These are phyloP conservation scores for Blastobasis adustella DNA, from an alignment of 2,888 invertebrate genomes.

Conservation along the genomic window DNA sequence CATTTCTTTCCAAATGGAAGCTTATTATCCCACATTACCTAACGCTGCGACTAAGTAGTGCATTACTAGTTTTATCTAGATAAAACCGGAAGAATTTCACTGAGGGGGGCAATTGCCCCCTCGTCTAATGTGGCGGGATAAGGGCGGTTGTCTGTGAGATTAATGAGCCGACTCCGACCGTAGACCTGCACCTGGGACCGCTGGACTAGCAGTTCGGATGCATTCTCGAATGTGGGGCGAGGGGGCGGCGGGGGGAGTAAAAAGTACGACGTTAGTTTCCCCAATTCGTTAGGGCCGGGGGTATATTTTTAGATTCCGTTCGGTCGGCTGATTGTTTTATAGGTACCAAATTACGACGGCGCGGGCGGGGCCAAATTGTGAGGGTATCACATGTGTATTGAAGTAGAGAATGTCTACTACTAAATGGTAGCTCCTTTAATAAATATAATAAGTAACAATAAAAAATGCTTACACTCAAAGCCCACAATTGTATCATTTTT, in stretches of 20 bases:
- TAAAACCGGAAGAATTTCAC: slow-evolving; percentile 1
- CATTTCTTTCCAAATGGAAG: too few relatives aligned
- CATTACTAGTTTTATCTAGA: not conserved
- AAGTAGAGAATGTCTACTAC: too few relatives aligned
- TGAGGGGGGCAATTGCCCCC: not conserved
- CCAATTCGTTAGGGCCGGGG: not conserved
- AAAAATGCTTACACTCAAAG: too few relatives aligned
- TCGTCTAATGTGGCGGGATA: slow-evolving; percentile 26
- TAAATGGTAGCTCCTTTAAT: too few relatives aligned
- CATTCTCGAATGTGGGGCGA: slow-evolving; percentile 6
- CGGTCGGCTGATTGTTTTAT: too few relatives aligned
- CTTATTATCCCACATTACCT: too few relatives aligned
- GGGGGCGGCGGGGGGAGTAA: not conserved
- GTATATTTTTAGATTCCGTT: not conserved
- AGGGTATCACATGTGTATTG: too few relatives aligned
- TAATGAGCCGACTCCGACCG: slow-evolving; percentile 50
- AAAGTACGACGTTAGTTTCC: not conserved
- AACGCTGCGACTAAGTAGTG: too few relatives aligned
- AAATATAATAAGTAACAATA: too few relatives aligned
- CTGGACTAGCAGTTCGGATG: slow-evolving; percentile 18
- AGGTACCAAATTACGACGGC: too few relatives aligned
- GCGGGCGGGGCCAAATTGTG: too few relatives aligned
- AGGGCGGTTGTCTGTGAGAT: slow-evolving; percentile 35
- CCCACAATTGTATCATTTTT: too few relatives aligned
- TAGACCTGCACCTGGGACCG: slow-evolving; percentile 24